Conservation (phyloP, 2,797 vertebrate genomes). For the Amblyraja radiata region DNA sequence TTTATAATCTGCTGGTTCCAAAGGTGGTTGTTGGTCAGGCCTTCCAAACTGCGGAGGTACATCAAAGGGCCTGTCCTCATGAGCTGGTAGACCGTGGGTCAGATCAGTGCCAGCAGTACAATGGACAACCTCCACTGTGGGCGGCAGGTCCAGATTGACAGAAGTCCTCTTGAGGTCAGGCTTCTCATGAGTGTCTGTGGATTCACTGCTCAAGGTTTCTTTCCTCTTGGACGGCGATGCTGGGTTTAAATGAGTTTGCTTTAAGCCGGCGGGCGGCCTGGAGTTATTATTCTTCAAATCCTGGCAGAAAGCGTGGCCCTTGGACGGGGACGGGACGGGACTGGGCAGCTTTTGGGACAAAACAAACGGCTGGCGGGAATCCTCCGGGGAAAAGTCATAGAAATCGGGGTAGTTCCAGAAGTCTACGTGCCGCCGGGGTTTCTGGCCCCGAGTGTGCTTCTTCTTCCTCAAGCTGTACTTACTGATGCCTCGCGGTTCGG, state of each 20-base stretch:
- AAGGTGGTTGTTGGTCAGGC: background rate
- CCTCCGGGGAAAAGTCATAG: constrained; percentile 20
- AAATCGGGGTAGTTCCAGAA: constrained; percentile 35
- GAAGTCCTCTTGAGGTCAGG: constrained; percentile 21
- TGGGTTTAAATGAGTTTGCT: background rate
- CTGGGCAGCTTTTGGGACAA: constrained; percentile 7
- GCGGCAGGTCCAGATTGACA: background rate
- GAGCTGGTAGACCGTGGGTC: constrained; percentile 10
- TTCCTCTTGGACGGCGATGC: background rate
- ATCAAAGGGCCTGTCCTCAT: constrained; percentile 12
- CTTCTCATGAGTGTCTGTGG: constrained; percentile 6
- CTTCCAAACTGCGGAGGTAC: background rate
- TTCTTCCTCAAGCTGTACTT: constrained; percentile 21
- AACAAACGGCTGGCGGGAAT: background rate
- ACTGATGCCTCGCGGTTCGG: background rate
- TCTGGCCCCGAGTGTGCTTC: background rate
- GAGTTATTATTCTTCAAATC: constrained; percentile 20
- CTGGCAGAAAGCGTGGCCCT: background rate
- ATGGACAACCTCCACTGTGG: background rate
- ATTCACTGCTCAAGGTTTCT: constrained; percentile 22
- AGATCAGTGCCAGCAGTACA: background rate
- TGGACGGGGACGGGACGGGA: constrained; percentile 43
- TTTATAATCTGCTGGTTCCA: constrained; percentile 12
- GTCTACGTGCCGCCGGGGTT: background rate
- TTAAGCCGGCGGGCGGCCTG: background rate